These are phyloP conservation scores for Ectemnius lituratus DNA, from an alignment of 2,888 invertebrate species.

Conservation along the genomic window DNA sequence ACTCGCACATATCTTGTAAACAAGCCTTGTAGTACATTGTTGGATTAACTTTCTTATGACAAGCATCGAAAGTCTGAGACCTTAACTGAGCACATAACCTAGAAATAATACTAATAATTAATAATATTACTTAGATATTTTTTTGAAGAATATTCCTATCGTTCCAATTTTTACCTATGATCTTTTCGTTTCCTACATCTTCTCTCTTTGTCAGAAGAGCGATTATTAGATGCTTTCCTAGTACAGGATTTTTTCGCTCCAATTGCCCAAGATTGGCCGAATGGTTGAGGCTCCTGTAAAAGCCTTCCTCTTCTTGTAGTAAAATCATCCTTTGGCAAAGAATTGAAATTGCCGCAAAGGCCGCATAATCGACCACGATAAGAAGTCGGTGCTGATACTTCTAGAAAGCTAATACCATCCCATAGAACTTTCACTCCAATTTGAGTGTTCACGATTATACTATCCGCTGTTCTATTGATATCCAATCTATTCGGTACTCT, in stretches of 20 bases:
- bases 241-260: slow-evolving; percentile 87
- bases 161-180: slow-evolving; percentile 66
- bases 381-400: slow-evolving; percentile 86
- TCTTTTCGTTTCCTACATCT: slow-evolving; percentile 74
- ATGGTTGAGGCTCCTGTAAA: slow-evolving; percentile 83
- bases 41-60: slow-evolving; percentile 88
- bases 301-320: slow-evolving; percentile 84
- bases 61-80: slow-evolving; percentile 84
- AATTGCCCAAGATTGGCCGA: slow-evolving; percentile 94
- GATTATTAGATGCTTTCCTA: slow-evolving; percentile 77
- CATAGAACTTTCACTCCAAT: slow-evolving; percentile 92
- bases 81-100: slow-evolving; percentile 80
- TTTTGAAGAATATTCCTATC: too few species aligned
- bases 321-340: slow-evolving; percentile 91
- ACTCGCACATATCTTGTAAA: slow-evolving; percentile 92
- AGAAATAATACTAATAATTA: neutral
- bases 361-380: slow-evolving; percentile 91
- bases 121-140: too few species aligned
- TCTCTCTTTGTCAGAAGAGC: slow-evolving; percentile 68
- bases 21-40: slow-evolving; percentile 92
- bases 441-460: slow-evolving; percentile 83
- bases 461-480: slow-evolving; percentile 84
- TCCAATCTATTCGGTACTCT: slow-evolving; percentile 80
- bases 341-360: slow-evolving; percentile 96
- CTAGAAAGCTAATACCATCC: slow-evolving; percentile 96